Evolutionary conservation across 2,797 vertebrate genomes (phyloP), one percentile per base, ranked within the genome.

Genomic region (Peromyscus eremicus): DNA sequence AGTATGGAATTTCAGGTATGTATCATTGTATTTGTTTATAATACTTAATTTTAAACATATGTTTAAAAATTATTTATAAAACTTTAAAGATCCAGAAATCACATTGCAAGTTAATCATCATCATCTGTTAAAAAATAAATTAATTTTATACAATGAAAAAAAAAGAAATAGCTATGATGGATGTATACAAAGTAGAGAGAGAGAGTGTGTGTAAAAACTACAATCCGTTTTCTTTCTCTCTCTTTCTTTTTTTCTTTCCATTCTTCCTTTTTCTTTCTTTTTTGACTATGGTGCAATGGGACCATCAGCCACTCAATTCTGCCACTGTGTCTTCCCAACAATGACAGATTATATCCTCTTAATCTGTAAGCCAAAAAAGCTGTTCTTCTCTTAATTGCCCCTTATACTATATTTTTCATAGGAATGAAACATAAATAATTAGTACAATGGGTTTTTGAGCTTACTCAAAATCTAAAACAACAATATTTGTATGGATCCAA

Each of bases 61-160:
- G 68, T 94, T 87, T 80, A 80, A 79, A 23, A 89, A 85, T 25
- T 9, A 55, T 84, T 94, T 95, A 55, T 79, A 81, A 86, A 95
- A 76, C 14, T 81, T 92, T 77, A 92, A 89, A 77, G 37, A 49
- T n/a, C 71, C 66, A 77, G n/a, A 64, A 73, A 10, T 71, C 17
- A 87, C 5, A 91, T 43, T 21, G 6, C n/a, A 89, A 76, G 4
- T 66, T 77, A 76, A 75, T 75, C 0, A 55, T 89, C 27, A 62
- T 17, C 21, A 40, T 73, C 79, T 70, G 81, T 66, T 93, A 87
- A 95, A 91, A 87, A 46, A 57, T 0, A 62, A 60, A 40, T 8
- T 83, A 32, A 43, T 83, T 29, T 43, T 64, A 43, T 29, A 64
- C 16, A 64, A 17, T 62, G 8, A 83, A 79, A 46, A 46, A 46